Conservation (phyloP, 2,888 invertebrate species). For the Philaethria dido region DNA sequence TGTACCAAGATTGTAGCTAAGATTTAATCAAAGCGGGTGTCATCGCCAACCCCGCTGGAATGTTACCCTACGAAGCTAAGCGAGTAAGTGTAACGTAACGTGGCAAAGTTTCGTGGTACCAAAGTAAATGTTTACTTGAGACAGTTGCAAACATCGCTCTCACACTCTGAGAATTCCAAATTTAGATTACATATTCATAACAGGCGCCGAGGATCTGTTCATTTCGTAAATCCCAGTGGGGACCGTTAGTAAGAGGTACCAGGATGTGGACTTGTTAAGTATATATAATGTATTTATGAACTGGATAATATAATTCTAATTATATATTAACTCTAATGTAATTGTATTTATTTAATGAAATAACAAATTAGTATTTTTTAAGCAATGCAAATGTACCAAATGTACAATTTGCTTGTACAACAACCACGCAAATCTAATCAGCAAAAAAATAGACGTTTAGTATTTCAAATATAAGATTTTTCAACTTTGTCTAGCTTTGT, state of each 20-base stretch:
- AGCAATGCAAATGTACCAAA: too few relatives aligned
- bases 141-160: constrained; percentile 79
- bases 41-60: constrained; percentile 60
- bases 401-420: too few relatives aligned
- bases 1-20: constrained; percentile 77
- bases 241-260: constrained; percentile 62
- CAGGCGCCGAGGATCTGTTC: constrained; percentile 71
- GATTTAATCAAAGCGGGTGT: constrained; percentile 75
- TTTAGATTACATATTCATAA: constrained; percentile 83
- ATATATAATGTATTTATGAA: constrained; percentile 5
- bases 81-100: constrained; percentile 46
- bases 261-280: constrained; percentile 40
- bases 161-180: constrained; percentile 80
- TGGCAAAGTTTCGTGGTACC: constrained; percentile 49
- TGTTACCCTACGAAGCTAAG: constrained; percentile 52
- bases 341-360: neutral
- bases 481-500: too few relatives aligned
- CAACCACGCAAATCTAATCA: too few relatives aligned
- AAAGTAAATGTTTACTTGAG: constrained; percentile 70
- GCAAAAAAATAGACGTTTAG: too few relatives aligned
- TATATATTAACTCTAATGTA: neutral
- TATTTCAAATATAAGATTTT: too few relatives aligned
- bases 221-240: constrained; percentile 70
- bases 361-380: neutral
- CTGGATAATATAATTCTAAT: neutral